Conservation (phyloP, 2,797 vertebrate species). For the Gila robusta region DNA sequence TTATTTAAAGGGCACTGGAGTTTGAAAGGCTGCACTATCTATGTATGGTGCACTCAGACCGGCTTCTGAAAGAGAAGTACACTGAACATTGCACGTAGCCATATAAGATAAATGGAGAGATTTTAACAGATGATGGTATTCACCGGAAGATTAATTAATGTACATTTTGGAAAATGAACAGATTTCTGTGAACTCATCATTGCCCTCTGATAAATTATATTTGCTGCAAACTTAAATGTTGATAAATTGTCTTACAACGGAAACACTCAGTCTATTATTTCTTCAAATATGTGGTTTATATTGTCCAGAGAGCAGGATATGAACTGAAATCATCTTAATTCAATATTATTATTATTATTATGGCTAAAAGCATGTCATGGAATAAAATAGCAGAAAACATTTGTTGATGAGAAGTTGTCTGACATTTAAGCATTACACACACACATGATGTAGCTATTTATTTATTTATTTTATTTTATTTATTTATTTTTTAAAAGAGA, state of each 20-base stretch:
- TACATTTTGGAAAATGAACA: constrained; percentile 10
- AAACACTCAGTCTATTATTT: constrained; percentile 41
- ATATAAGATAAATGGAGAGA: neutral
- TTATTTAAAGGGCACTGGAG: neutral
- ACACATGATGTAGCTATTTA: neutral
- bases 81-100: neutral
- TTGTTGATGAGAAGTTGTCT: constrained; percentile 3
- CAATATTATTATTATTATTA: neutral
- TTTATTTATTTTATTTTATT: neutral
- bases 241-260: constrained; percentile 7
- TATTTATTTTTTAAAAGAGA: neutral
- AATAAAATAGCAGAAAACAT: constrained; percentile 19
- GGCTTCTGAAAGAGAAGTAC: neutral
- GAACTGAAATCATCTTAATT: constrained; percentile 50
- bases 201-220: neutral
- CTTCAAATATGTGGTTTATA: constrained; percentile 30
- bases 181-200: constrained; percentile 22
- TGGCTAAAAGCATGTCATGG: constrained; percentile 41
- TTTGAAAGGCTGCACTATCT: neutral
- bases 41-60: neutral
- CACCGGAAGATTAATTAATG: neutral
- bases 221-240: constrained; percentile 20
- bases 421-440: neutral
- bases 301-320: constrained; percentile 57
- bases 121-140: neutral